Conservation (phyloP, 2,797 vertebrate species). For the Thalassophryne amazonica region DNA sequence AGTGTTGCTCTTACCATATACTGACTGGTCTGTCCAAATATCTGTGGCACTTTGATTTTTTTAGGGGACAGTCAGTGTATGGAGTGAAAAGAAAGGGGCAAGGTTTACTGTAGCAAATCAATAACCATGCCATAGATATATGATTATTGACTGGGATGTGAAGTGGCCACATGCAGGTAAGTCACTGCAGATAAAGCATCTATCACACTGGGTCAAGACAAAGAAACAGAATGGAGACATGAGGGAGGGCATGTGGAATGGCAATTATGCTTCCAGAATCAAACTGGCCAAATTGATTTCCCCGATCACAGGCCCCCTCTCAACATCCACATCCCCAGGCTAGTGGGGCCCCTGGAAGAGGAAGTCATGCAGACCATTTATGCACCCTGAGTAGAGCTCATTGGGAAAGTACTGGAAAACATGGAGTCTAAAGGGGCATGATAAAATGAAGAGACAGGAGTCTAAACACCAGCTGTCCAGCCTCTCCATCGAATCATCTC, state of each 20-base stretch:
- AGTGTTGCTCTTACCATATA: conserved; percentile 81
- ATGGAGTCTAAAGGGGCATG: conserved; percentile 2
- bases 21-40: conserved; percentile 54
- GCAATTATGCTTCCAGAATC: neutral
- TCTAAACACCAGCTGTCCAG: conserved; percentile 22
- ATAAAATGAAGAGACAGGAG: conserved; percentile 17
- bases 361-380: conserved; percentile 92
- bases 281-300: conserved; percentile 9
- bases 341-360: conserved; percentile 74
- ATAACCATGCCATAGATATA: conserved; percentile 87
- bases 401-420: conserved; percentile 53
- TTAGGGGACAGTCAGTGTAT: conserved; percentile 83
- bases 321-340: conserved; percentile 89
- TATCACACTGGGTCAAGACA: conserved; percentile 66
- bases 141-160: conserved; percentile 84
- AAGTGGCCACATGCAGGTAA: conserved; percentile 87
- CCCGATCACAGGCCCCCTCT: conserved; percentile 81
- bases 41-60: conserved; percentile 10
- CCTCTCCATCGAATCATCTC: conserved; percentile 28
- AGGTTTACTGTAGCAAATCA: conserved; percentile 80
- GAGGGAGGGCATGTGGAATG: conserved; percentile 84
- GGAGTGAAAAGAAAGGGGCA: conserved; percentile 75
- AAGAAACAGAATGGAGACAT: conserved; percentile 86
- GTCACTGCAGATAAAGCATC: conserved; percentile 66
- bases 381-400: conserved; percentile 89